phyloP scores from a whole-genome alignment of 2,888 invertebrate genomes.

The Drosophila borborema region DNA sequence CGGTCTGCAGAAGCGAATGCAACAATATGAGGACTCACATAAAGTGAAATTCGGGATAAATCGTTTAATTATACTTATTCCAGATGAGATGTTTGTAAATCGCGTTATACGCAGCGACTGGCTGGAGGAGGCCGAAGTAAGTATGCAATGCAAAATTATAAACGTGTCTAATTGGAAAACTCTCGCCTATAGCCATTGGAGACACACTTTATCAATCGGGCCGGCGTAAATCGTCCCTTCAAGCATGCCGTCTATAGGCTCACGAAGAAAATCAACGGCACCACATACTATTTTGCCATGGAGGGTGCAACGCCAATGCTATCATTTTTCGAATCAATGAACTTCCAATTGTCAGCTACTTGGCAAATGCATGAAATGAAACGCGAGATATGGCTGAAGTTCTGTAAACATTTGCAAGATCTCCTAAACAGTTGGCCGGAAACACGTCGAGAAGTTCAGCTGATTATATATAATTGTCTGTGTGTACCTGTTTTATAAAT shows the following conservation, averaged over 20 bases:
- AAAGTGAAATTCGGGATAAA: slow-evolving; percentile 71
- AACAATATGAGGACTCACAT: slow-evolving; percentile 67
- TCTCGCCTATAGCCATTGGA: slow-evolving; percentile 67
- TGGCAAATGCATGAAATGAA: slow-evolving; percentile 79
- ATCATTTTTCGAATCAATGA: slow-evolving; percentile 78
- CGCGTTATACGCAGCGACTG: slow-evolving; percentile 69
- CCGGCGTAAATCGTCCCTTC: slow-evolving; percentile 79
- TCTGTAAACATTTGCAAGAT: slow-evolving; percentile 71
- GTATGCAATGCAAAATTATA: neutral
- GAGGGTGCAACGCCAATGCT: slow-evolving; percentile 84
- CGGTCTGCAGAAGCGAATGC: slow-evolving; percentile 75
- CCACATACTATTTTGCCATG: slow-evolving; percentile 75
- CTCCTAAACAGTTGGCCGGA: slow-evolving; percentile 73
- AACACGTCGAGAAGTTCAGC: slow-evolving; percentile 71
- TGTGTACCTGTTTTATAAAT: neutral
- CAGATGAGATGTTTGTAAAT: slow-evolving; percentile 75
- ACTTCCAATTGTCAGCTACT: slow-evolving; percentile 66
- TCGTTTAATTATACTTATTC: slow-evolving; percentile 79
- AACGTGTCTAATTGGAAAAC: neutral
- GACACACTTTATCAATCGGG: slow-evolving; percentile 68
- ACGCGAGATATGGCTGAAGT: slow-evolving; percentile 81
- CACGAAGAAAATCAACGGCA: slow-evolving; percentile 58
- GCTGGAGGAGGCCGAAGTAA: slow-evolving; percentile 67
- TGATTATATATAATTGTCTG: slow-evolving; percentile 79
- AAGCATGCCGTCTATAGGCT: slow-evolving; percentile 81